These are phyloP conservation scores for Drosophila kikkawai DNA, from an alignment of 1,140 invertebrate species.

Conservation along the genomic window DNA sequence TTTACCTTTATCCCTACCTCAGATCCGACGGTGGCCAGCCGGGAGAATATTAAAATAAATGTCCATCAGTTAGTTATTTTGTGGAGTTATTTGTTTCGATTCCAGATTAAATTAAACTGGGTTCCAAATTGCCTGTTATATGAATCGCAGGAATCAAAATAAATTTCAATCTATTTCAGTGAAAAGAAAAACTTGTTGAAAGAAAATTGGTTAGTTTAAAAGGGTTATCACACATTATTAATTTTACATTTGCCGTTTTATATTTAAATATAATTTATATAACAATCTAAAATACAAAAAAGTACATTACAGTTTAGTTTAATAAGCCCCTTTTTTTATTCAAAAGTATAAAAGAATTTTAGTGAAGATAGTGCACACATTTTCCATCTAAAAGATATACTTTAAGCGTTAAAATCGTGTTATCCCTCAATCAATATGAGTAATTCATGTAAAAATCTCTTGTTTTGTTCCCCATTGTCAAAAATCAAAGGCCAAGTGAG, in stretches of 20 bases:
- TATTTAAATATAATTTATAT: neutral
- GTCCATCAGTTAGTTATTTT: constrained; percentile 51
- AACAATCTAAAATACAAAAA: neutral
- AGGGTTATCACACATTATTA: neutral
- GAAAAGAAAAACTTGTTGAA: neutral
- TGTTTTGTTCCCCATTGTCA: constrained; percentile 7
- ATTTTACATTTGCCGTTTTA: neutral
- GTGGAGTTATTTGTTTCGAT: constrained; percentile 45
- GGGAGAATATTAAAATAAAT: constrained; percentile 77
- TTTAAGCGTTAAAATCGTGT: neutral
- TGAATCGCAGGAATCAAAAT: constrained; percentile 5
- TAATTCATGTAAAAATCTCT: constrained; percentile 26
- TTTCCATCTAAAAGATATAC: neutral
- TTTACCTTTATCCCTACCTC: constrained; percentile 13
- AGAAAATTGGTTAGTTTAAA: neutral
- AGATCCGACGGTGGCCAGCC: neutral
- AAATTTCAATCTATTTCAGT: constrained; percentile 3
- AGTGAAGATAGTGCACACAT: neutral
- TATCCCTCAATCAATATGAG: constrained; percentile 15
- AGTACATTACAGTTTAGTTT: too few species aligned
- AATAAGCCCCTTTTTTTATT: neutral
- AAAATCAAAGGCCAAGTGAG: constrained; percentile 4
- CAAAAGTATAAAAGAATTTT: neutral
- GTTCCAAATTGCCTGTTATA: constrained; percentile 54
- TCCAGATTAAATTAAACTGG: constrained; percentile 77